These are phyloP conservation scores for Ips typographus DNA, from an alignment of 1,140 invertebrate genomes.

Conservation along the genomic window DNA sequence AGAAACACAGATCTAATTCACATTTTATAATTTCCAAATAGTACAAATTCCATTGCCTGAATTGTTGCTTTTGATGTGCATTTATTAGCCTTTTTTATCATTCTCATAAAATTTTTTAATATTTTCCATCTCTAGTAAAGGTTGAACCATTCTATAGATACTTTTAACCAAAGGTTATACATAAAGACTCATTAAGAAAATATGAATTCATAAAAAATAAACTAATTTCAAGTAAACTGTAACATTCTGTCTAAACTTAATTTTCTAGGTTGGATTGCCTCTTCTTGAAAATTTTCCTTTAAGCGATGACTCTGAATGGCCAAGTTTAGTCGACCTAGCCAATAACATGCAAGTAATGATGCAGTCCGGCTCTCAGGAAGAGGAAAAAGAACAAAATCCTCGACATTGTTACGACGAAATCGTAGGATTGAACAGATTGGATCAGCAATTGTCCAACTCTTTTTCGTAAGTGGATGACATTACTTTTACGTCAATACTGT, in stretches of 20 bases:
- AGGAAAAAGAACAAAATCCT: slow-evolving; percentile 30
- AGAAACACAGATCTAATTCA: too few species aligned
- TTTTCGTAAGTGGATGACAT: slow-evolving; percentile 47
- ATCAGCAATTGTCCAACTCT: slow-evolving; percentile 47
- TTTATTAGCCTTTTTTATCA: too few species aligned
- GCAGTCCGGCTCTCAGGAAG: slow-evolving; percentile 51
- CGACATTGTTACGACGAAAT: slow-evolving; percentile 46
- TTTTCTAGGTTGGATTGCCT: slow-evolving; percentile 26
- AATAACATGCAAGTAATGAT: slow-evolving; percentile 65
- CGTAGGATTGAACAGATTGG: slow-evolving; percentile 15
- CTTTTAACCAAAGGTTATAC: too few species aligned
- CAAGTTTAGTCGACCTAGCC: slow-evolving; percentile 74
- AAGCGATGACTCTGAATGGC: slow-evolving; percentile 73
- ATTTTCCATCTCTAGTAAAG: too few species aligned
- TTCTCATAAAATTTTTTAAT: too few species aligned
- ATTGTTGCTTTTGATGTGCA: too few species aligned
- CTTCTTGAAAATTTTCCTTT: slow-evolving; percentile 54
- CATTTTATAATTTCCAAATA: too few species aligned
- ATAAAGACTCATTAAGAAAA: too few species aligned
- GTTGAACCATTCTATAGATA: too few species aligned
- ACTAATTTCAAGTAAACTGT: too few species aligned
- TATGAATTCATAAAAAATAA: too few species aligned
- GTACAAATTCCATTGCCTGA: too few species aligned
- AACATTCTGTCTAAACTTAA: neutral
- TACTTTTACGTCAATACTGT: slow-evolving; percentile 3